Evolutionary conservation across 2,113 vertebrate genomes (phyloP).

Genomic region (Clarias macrocephalus): DNA sequence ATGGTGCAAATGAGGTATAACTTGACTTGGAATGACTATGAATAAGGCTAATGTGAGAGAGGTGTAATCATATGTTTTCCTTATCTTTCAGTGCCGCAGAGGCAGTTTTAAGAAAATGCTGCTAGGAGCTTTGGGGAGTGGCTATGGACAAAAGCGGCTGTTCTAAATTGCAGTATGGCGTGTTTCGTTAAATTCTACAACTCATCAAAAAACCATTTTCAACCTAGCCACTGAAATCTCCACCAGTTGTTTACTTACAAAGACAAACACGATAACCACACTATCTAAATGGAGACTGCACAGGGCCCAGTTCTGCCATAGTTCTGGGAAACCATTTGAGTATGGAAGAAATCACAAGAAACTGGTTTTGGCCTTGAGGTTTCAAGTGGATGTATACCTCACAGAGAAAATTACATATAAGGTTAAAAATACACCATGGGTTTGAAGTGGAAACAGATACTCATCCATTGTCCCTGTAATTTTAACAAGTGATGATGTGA

Average conservation of each 20-base stretch:
- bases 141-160: constrained; percentile 38
- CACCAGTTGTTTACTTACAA: constrained; percentile 65
- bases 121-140: background rate
- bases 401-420: constrained; percentile 62
- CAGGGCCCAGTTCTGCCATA: constrained; percentile 52
- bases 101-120: constrained; percentile 31
- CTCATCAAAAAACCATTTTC: constrained; percentile 47
- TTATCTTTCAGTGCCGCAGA: constrained; percentile 13
- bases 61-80: background rate
- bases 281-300: constrained; percentile 51
- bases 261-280: constrained; percentile 54
- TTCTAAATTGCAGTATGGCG: constrained; percentile 19
- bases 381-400: constrained; percentile 53
- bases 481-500: constrained; percentile 59
- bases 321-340: constrained; percentile 58
- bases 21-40: background rate
- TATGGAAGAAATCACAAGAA: constrained; percentile 57
- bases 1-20: constrained; percentile 13
- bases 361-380: constrained; percentile 39
- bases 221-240: constrained; percentile 46
- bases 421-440: constrained; percentile 59
- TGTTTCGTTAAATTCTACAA: constrained; percentile 33
- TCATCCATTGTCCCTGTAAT: constrained; percentile 63
- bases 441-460: constrained; percentile 58
- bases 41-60: constrained; percentile 25